phyloP scores from a whole-genome alignment of 2,113 vertebrate genomes.

The Paramisgurnus dabryanus region DNA sequence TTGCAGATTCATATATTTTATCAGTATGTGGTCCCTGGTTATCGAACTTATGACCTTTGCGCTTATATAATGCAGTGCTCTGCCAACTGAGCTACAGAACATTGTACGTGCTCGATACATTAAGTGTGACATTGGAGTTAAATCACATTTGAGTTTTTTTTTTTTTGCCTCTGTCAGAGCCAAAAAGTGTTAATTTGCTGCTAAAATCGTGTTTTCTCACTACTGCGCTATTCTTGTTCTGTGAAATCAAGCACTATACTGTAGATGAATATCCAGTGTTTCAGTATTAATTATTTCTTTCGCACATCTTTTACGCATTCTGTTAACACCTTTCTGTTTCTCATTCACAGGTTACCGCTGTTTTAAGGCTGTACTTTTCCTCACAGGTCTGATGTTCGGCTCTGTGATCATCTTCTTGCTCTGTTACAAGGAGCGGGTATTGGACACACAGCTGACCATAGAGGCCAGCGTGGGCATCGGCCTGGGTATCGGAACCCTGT shows the following conservation, averaged over 20 bases:
- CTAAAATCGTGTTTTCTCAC: conserved; percentile 40
- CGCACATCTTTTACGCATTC: neutral
- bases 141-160: neutral
- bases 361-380: conserved; percentile 98
- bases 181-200: conserved; percentile 25
- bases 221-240: conserved; percentile 33
- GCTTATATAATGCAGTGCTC: too few relatives aligned
- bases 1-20: too few relatives aligned
- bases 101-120: too few relatives aligned
- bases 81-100: too few relatives aligned
- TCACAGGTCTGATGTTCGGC: conserved; percentile 95
- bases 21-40: too few relatives aligned
- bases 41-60: too few relatives aligned
- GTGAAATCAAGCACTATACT: conserved; percentile 19
- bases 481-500: conserved; percentile 92
- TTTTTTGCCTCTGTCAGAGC: neutral
- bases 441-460: conserved; percentile 95
- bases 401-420: conserved; percentile 97
- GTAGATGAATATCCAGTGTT: too few relatives aligned
- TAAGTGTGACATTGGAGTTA: too few relatives aligned
- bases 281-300: neutral
- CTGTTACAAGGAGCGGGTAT: conserved; percentile 95
- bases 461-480: conserved; percentile 95
- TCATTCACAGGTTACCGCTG: conserved; percentile 88
- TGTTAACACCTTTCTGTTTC: neutral